Evolutionary conservation across 2,888 invertebrate genomes (phyloP), one percentile per base, ranked within the genome.

Genomic region (Adelphocoris suturalis): DNA sequence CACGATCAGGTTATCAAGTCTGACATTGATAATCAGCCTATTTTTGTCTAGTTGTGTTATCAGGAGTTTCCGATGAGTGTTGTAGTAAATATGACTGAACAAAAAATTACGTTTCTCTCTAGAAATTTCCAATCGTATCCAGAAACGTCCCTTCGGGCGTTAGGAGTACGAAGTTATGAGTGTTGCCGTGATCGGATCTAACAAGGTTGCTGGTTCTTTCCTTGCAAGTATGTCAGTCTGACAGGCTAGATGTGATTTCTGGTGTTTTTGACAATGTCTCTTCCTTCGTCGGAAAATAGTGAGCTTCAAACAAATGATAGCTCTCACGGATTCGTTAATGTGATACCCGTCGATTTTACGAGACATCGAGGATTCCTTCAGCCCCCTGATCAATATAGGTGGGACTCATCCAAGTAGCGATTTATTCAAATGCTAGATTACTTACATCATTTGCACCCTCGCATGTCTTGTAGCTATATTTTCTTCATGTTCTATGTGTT

Each of bases 331-430:
- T 95, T 95, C 92, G 95, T 95, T 68, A 95, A 95, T 27, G 95
- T 95, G 57, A 95, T 95, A 91, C 95, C 95, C 0, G 95, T 95
- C 57, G 95, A 95, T 91, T 95, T 95, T 93, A 94, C 95, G 27
- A 93, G 95, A 89, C 93, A 94, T 86, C 90, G 92, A 91, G 94
- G 94, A 93, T 94, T 94, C 68, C 94, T 94, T 92, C 95, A 95
- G 92, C 94, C 95, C 0, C 94, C 95, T 93, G 95, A 95, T 92
- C 95, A 95, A 92, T 95, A 95, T 93, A 95, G 94, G 95, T 95
- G 93, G 93, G 87, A 85, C 46, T 68, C 47, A 37, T 84, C 48
- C 48, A 80, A 55, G 57, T 75, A 23, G 48, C 27, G 12, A 57
- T 55, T 57, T 47, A 14, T 2, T 12, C 76, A 9, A 37, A 76